Base-by-base conservation (phyloP, 1,140 invertebrate species). In the Geopemphigus sp. region DNA sequence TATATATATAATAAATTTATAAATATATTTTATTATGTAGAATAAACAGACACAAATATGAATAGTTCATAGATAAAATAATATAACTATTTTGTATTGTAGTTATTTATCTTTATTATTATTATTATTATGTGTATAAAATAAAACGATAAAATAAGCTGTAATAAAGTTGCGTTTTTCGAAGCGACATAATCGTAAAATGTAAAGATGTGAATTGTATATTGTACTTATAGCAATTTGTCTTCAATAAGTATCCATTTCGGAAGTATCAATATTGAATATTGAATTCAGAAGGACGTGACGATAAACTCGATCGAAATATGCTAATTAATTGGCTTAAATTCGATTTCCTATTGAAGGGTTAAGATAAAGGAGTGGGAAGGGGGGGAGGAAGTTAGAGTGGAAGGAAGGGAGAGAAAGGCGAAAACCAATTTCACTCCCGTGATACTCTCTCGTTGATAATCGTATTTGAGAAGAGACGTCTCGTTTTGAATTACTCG, bases 241-340 rank as follows among this genome's bases (percentile, higher is more conserved):
- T 39, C 11, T 45, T 0, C 12, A 5, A 66, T 22, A 24, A 45
- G 39, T n/a, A 66, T 66, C 63, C 19, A 17, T 50, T 68, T 17
- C 1, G n/a, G 32, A 22, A 47, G 19, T 66, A 22, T 39, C 8
- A 68, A 50, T 68, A 68, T 68, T 68, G 22, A 10, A 50, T 50
- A 47, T 68, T 68, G 5, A 47, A 68, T 50, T 68, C 22, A 15
- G 26, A 14, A 3, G 53, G 26, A 56, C n/a, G 17, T 4, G 8
- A 57, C 12, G 24, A 26, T 32, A 73, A 56, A 32, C 70, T 73
- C 11, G 11, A 73, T 39, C 14, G n/a, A 73, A 56, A 32, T 15
- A 73, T 56, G 70, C 17, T 73, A 73, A 73, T 73, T 54, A 57
- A 47, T 56, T 19, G 53, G 26, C 39, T 73, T n/a, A 73, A 73